Evolutionary conservation across 2,888 invertebrate species (phyloP).

Genomic region (Cybosia mesomella): DNA sequence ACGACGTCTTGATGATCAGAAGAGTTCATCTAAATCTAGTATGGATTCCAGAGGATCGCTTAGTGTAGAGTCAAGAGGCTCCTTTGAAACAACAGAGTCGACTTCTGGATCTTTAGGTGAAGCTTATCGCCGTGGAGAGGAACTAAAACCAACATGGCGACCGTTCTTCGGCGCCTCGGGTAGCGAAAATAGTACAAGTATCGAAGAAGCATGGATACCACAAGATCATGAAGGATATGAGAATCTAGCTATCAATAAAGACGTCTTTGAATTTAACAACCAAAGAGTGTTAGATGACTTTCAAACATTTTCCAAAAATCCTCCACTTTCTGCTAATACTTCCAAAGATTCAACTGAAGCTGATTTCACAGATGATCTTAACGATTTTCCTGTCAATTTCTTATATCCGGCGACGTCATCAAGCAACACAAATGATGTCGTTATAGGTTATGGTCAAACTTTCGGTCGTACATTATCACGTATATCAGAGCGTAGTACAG

Average conservation of each 20-base stretch:
- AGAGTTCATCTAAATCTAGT: slow-evolving; percentile 88
- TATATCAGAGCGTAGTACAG: slow-evolving; percentile 95
- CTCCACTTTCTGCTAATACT: slow-evolving; percentile 80
- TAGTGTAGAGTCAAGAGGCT: slow-evolving; percentile 90
- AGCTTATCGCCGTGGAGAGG: slow-evolving; percentile 90
- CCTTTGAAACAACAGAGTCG: slow-evolving; percentile 91
- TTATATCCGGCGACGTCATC: slow-evolving; percentile 90
- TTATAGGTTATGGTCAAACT: slow-evolving; percentile 90
- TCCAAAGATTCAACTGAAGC: slow-evolving; percentile 87
- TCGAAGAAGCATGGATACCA: slow-evolving; percentile 94
- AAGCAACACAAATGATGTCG: slow-evolving; percentile 88
- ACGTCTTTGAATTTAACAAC: slow-evolving; percentile 79
- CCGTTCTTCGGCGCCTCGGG: slow-evolving; percentile 92
- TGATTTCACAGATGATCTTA: slow-evolving; percentile 91
- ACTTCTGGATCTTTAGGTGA: slow-evolving; percentile 92
- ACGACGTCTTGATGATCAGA: slow-evolving; percentile 81
- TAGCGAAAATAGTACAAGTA: slow-evolving; percentile 94
- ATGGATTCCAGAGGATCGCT: slow-evolving; percentile 88
- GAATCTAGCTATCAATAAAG: slow-evolving; percentile 82
- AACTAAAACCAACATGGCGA: slow-evolving; percentile 93
- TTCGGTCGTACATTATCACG: slow-evolving; percentile 94
- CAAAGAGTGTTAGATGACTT: slow-evolving; percentile 82
- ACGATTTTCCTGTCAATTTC: slow-evolving; percentile 92
- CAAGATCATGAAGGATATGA: slow-evolving; percentile 91
- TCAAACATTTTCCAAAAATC: slow-evolving; percentile 83